Base-by-base conservation (phyloP, 1,140 invertebrate species). In the Maniola jurtina region DNA sequence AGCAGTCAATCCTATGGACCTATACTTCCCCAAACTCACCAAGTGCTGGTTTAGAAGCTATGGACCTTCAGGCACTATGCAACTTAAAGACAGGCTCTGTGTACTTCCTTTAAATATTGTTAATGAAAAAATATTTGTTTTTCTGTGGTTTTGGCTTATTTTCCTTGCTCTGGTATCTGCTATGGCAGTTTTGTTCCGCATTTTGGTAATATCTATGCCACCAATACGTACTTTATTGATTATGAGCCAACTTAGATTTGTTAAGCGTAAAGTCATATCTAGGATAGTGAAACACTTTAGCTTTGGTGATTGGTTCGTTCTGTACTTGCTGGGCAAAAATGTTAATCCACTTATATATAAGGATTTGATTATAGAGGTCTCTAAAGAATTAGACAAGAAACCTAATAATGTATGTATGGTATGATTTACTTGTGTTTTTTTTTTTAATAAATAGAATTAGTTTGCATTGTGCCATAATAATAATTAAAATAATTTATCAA, bases 111-210 rank as follows among this genome's bases (percentile, higher is more conserved):
- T 96, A 9, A 97, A 97, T 76, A 93, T 96, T 66, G 89, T 96
- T 13, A 96, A 96, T 80, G 95, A 96, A 76, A 97, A 96, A 80
- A 94, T 96, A 56, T 97, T 96, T 74, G 91, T 95, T 10, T 93
- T 97, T 56, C 80, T 96, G 0, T 96, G 95, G 95, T 94, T 96
- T 80, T 97, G 96, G 96, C 94, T 96, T 58, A 92, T 96, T 40
- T 80, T 95, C 33, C 85, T 97, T 38, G 89, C 93, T 11, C 73
- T 93, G 15, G 59, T 96, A 7, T 93, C 95, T 1, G 90, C 90
- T 16, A 67, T 95, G 4, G 92, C 93, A 48, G 79, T 96, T 1
- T 67, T 96, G 1, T 96, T 95, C 78, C 91, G 92, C 61, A 61
- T 92, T 2, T 61, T 92, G 13, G 82, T 93, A 10, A 79, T 94